Evolutionary conservation across 1,140 invertebrate genomes (phyloP).

Genomic region (Bombus waltoni): DNA sequence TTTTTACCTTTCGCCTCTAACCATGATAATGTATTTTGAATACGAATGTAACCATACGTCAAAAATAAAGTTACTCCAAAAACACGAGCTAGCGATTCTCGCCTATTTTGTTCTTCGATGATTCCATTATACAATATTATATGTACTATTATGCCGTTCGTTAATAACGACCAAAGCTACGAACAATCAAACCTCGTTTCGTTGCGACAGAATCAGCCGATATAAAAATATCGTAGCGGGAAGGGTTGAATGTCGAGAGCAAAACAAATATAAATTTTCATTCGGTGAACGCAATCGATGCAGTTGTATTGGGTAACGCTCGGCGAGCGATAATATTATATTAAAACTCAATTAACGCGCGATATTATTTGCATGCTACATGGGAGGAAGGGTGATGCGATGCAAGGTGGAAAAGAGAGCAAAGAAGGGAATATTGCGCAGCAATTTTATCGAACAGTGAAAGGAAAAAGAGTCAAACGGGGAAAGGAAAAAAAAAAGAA

Average conservation of each 20-base stretch:
- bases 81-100: no score
- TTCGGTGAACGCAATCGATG: background rate
- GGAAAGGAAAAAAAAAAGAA: background rate
- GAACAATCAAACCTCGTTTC: background rate
- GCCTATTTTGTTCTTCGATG: no score
- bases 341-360: slow-evolving; percentile 35
- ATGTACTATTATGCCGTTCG: no score
- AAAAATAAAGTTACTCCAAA: no score
- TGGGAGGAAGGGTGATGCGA: no score
- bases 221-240: background rate
- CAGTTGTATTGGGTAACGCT: background rate
- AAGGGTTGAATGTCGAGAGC: background rate
- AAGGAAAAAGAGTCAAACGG: background rate
- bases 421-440: background rate
- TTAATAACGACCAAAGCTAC: background rate
- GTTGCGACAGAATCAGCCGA: background rate
- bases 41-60: no score
- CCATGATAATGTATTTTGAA: no score
- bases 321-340: background rate
- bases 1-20: no score
- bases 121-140: no score
- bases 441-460: slow-evolving; percentile 4
- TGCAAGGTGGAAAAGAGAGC: background rate
- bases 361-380: background rate
- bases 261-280: slow-evolving; percentile 9